Conservation (phyloP, 2,113 vertebrate species). For the Pangasianodon hypophthalmus region DNA sequence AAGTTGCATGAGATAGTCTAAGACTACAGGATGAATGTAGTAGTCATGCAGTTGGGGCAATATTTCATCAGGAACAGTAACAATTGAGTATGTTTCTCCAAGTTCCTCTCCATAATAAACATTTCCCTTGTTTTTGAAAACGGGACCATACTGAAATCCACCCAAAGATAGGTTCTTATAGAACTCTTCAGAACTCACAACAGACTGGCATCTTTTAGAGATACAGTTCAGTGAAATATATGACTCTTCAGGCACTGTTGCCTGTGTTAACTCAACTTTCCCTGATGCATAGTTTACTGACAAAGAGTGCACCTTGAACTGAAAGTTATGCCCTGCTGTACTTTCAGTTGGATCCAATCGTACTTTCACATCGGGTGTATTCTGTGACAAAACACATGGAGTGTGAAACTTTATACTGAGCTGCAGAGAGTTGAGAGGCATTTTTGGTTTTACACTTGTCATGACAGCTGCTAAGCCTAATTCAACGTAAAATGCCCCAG, state of each 20-base stretch:
- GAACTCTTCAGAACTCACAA: conserved; percentile 68
- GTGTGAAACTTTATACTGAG: conserved; percentile 76
- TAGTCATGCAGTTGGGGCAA: conserved; percentile 73
- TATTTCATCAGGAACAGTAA: conserved; percentile 72
- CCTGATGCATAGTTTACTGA: conserved; percentile 75
- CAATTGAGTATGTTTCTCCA: conserved; percentile 76
- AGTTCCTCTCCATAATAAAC: conserved; percentile 77
- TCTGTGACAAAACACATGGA: conserved; percentile 69
- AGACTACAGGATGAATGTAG: conserved; percentile 80
- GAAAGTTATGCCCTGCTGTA: conserved; percentile 62
- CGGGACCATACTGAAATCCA: conserved; percentile 80
- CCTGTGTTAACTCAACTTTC: conserved; percentile 63
- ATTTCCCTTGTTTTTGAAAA: conserved; percentile 74
- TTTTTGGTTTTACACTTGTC: conserved; percentile 69
- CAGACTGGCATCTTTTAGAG: conserved; percentile 73
- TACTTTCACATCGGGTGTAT: conserved; percentile 71
- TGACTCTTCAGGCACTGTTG: conserved; percentile 70
- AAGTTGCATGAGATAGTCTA: conserved; percentile 86
- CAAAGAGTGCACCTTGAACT: conserved; percentile 74
- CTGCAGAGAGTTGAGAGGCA: conserved; percentile 69
- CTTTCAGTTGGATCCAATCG: conserved; percentile 69
- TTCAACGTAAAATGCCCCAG: conserved; percentile 80
- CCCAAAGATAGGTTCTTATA: conserved; percentile 72
- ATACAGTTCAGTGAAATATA: conserved; percentile 76
- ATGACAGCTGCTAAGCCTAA: conserved; percentile 77